phyloP scores from a whole-genome alignment of 2,113 vertebrate genomes.

The Chamaea fasciata region DNA sequence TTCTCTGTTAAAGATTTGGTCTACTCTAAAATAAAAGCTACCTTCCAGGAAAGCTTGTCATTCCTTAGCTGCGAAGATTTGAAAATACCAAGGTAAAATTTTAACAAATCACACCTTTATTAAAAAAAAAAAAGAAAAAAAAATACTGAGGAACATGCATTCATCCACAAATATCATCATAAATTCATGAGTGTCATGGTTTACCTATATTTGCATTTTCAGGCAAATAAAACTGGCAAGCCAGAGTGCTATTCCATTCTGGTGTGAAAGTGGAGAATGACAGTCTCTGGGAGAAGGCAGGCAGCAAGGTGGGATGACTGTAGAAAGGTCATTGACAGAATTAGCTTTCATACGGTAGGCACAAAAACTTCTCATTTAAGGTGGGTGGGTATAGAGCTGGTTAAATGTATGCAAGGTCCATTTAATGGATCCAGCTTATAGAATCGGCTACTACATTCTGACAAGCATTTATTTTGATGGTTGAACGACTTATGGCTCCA shows the following conservation, averaged over 20 bases:
- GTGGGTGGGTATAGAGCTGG: neutral
- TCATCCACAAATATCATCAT: neutral
- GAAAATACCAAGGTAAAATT: neutral
- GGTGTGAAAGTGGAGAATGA: neutral
- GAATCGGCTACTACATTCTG: constrained; percentile 5
- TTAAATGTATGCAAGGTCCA: neutral
- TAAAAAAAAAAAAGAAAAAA: neutral
- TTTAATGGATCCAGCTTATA: neutral
- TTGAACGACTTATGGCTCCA: neutral
- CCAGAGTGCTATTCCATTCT: neutral
- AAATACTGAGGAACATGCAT: neutral
- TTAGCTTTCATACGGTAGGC: neutral
- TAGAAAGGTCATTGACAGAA: neutral
- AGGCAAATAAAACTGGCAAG: neutral
- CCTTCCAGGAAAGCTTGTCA: neutral
- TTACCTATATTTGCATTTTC: neutral
- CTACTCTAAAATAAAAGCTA: neutral
- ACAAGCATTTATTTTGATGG: neutral
- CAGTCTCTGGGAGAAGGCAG: neutral
- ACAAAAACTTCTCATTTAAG: neutral
- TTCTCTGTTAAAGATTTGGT: neutral
- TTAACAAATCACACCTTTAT: neutral
- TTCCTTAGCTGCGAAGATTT: neutral
- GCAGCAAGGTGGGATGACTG: neutral
- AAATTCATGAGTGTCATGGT: neutral